phyloP scores from a whole-genome alignment of 2,888 invertebrate genomes.

The Tuta absoluta region DNA sequence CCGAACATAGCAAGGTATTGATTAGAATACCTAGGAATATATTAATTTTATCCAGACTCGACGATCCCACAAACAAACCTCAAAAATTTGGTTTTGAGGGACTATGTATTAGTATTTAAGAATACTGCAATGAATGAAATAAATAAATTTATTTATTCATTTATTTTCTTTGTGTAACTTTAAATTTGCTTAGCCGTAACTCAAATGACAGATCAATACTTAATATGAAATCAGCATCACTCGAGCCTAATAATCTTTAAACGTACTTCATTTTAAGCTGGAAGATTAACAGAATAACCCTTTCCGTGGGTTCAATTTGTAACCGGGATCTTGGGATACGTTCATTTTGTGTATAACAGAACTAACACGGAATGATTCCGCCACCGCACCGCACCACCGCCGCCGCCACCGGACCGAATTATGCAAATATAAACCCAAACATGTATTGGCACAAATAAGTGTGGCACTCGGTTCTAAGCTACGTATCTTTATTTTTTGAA shows the following conservation, averaged over 20 bases:
- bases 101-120: too few relatives aligned
- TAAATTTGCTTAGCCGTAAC: neutral
- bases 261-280: neutral
- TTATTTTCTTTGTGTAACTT: too few relatives aligned
- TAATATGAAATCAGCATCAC: neutral
- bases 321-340: constrained; percentile 79
- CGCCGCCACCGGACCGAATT: constrained; percentile 58
- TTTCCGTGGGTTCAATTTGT: constrained; percentile 71
- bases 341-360: constrained; percentile 77
- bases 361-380: constrained; percentile 67
- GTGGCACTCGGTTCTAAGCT: neutral
- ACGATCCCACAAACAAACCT: too few relatives aligned
- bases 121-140: too few relatives aligned
- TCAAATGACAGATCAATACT: neutral
- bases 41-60: too few relatives aligned
- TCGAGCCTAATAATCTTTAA: neutral
- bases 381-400: constrained; percentile 41
- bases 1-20: too few relatives aligned
- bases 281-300: constrained; percentile 57
- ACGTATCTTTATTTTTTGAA: neutral
- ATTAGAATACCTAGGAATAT: too few relatives aligned
- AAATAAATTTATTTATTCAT: too few relatives aligned
- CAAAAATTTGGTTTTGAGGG: too few relatives aligned
- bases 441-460: constrained; percentile 31
- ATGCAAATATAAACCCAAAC: constrained; percentile 74